Conservation (phyloP, 1,140 invertebrate species). For the Tribolium castaneum region DNA sequence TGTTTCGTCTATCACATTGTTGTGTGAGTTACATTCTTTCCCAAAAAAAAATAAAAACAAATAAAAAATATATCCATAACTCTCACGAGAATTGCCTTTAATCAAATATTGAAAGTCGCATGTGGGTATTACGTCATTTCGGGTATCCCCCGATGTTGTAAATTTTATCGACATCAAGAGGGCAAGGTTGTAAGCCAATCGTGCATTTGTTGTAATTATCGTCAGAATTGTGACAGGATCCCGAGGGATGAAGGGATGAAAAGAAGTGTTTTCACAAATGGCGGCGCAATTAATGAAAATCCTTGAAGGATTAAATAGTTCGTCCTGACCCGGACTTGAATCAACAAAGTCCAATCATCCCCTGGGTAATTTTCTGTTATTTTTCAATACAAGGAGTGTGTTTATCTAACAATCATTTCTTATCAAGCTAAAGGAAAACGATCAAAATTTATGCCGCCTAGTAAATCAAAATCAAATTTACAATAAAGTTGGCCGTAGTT, state of each 20-base stretch:
- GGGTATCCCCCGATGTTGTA: background rate
- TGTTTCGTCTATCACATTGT: constrained; percentile 86
- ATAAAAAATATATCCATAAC: background rate
- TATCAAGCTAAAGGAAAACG: background rate
- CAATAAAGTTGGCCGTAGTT: background rate
- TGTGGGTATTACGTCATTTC: background rate
- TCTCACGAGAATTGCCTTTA: background rate
- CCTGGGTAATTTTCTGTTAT: background rate
- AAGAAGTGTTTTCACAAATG: background rate
- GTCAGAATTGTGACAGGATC: background rate
- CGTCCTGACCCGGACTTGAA: too few relatives aligned
- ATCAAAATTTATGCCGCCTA: background rate
- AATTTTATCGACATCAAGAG: background rate
- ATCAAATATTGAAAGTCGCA: constrained; percentile 11
- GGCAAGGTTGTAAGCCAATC: background rate
- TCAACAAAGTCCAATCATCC: too few relatives aligned
- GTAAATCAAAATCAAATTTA: constrained; percentile 11
- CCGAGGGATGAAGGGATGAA: background rate
- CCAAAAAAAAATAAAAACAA: too few relatives aligned
- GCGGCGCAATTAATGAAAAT: too few relatives aligned
- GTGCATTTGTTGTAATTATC: background rate
- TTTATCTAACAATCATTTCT: constrained; percentile 15
- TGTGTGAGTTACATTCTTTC: constrained; percentile 67
- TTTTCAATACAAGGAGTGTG: constrained; percentile 14
- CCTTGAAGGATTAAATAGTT: too few relatives aligned